Conservation (phyloP, 2,888 invertebrate species). For the Cheilosia vulpina region DNA sequence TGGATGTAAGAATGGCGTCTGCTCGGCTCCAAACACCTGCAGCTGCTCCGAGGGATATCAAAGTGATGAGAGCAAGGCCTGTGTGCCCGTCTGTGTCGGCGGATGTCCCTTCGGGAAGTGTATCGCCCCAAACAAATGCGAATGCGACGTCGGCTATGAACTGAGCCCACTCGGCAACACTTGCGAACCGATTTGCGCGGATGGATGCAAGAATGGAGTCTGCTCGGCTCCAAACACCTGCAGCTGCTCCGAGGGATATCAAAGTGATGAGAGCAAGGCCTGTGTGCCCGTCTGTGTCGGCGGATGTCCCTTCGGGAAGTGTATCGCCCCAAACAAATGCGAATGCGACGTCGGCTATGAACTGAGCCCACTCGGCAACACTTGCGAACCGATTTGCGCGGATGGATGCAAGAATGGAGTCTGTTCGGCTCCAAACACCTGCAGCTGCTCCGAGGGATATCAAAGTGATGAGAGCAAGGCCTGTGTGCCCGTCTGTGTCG, state of each 20-base stretch:
- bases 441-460: constrained; percentile 79
- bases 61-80: constrained; percentile 75
- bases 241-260: constrained; percentile 80
- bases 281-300: constrained; percentile 78
- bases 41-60: constrained; percentile 79
- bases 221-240: constrained; percentile 79
- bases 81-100: constrained; percentile 81
- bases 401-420: constrained; percentile 73
- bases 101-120: constrained; percentile 84
- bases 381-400: constrained; percentile 84
- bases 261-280: not conserved
- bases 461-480: constrained; percentile 68
- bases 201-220: constrained; percentile 65
- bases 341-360: constrained; percentile 60
- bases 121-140: constrained; percentile 84
- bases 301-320: constrained; percentile 64
- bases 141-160: constrained; percentile 83
- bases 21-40: constrained; percentile 84
- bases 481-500: constrained; percentile 81
- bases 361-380: constrained; percentile 74
- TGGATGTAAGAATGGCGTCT: not conserved
- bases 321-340: constrained; percentile 63
- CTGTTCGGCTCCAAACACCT: constrained; percentile 84
- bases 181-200: constrained; percentile 80
- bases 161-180: constrained; percentile 71